phyloP scores from a whole-genome alignment of 2,797 vertebrate genomes.

The Numenius phaeopus region DNA sequence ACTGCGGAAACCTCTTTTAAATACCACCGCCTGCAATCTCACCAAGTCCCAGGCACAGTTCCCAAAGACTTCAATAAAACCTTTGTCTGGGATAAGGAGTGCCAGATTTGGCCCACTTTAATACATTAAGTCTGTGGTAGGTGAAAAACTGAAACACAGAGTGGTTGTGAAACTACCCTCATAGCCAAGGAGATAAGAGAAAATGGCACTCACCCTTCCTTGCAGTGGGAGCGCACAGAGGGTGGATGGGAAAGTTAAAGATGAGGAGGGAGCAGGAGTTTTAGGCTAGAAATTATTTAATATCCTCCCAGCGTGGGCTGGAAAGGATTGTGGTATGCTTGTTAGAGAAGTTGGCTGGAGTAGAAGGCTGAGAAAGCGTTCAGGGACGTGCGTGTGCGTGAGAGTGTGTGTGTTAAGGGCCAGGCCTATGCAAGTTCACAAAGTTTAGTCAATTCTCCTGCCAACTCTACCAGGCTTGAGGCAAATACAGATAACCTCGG shows the following conservation, averaged over 20 bases:
- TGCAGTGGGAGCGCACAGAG: not conserved
- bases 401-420: not conserved
- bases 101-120: slow-evolving; percentile 68
- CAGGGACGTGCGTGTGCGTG: fast-evolving
- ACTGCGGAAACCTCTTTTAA: slow-evolving; percentile 52
- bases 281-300: slow-evolving; percentile 15
- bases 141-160: slow-evolving; percentile 38
- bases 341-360: not conserved
- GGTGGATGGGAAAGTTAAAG: not conserved
- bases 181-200: slow-evolving; percentile 50
- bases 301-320: slow-evolving; percentile 17
- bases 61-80: slow-evolving; percentile 65
- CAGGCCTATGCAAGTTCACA: slow-evolving; percentile 31
- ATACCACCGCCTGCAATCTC: slow-evolving; percentile 49
- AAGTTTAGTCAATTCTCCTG: slow-evolving; percentile 48
- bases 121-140: slow-evolving; percentile 71
- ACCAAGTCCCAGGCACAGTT: slow-evolving; percentile 21
- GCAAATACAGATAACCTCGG: slow-evolving; percentile 42
- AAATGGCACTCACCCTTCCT: not conserved
- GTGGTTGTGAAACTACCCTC: slow-evolving; percentile 35
- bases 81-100: slow-evolving; percentile 67
- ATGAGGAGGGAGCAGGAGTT: not conserved
- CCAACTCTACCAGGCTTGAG: slow-evolving; percentile 49
- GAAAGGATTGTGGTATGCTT: not conserved
- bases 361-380: not conserved